phyloP scores from a whole-genome alignment of 2,113 vertebrate species.

The Pitta sordida region DNA sequence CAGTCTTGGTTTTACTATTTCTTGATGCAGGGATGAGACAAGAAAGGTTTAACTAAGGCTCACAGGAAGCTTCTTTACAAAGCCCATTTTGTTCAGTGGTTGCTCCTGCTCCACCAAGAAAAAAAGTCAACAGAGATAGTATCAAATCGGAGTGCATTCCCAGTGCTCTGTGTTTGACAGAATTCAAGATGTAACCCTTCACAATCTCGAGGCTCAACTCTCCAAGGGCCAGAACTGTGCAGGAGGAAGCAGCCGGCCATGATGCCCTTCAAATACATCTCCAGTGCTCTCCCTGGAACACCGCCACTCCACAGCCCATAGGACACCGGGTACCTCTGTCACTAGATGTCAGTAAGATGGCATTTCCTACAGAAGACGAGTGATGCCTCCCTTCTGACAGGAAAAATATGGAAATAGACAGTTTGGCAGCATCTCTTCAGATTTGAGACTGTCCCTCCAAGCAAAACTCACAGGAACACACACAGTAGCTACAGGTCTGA shows the following conservation, averaged over 20 bases:
- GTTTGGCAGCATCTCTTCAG: background rate
- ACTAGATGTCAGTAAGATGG: slow-evolving; percentile 50
- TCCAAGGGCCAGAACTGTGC: background rate
- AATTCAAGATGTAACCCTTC: background rate
- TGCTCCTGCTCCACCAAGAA: background rate
- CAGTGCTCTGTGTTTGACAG: background rate
- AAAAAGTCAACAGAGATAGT: background rate
- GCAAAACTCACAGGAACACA: background rate
- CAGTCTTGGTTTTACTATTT: background rate
- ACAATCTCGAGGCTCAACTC: background rate
- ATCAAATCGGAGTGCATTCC: background rate
- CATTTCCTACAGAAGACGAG: background rate
- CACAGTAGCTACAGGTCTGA: background rate
- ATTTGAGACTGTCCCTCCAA: slow-evolving; percentile 3
- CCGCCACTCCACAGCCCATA: background rate
- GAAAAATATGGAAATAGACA: slow-evolving; percentile 27
- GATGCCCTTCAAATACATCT: background rate
- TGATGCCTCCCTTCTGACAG: background rate
- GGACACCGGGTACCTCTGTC: background rate
- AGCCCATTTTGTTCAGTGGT: background rate
- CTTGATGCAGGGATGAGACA: background rate
- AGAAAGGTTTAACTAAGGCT: background rate
- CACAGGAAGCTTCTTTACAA: background rate
- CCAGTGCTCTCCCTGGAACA: background rate
- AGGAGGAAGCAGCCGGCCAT: background rate